Percentiles rank a stretch among this genome's conserved stretches.
phyloP scores from a whole-genome alignment of 2,888 invertebrate species.

The Peribatodes rhomboidaria region DNA sequence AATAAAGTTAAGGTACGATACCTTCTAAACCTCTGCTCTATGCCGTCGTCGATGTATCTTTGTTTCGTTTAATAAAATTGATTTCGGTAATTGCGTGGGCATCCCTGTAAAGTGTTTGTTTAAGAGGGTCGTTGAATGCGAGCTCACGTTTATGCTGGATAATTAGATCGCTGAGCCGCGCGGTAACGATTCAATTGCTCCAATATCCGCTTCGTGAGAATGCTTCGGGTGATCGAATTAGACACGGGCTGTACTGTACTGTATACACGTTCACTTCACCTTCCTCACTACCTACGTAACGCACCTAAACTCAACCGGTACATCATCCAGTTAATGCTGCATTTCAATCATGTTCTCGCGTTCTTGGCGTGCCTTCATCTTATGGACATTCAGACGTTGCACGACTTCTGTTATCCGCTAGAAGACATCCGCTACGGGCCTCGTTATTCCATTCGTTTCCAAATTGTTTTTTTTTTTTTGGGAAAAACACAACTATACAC shows the following conservation, averaged over 20 bases:
- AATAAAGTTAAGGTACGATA: conserved; percentile 90
- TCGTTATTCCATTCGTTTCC: neutral
- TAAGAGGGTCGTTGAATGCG: conserved; percentile 11
- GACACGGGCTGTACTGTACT: conserved; percentile 15
- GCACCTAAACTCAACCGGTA: neutral
- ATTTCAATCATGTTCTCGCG: conserved; percentile 2
- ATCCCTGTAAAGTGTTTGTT: conserved; percentile 15
- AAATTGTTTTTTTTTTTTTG: neutral
- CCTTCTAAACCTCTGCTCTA: neutral
- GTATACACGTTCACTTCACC: conserved; percentile 15
- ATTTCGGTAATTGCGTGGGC: neutral
- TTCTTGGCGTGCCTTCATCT: neutral
- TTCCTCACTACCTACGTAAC: conserved; percentile 12
- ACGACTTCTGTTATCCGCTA: neutral
- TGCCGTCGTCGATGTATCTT: neutral
- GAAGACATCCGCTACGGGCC: neutral
- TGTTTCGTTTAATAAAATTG: conserved; percentile 7
- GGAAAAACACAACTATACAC: too few species aligned
- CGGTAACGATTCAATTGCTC: conserved; percentile 25
- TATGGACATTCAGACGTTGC: neutral
- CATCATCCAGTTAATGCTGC: conserved; percentile 12
- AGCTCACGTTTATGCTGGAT: conserved; percentile 9
- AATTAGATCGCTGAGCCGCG: conserved; percentile 14
- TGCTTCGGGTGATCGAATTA: conserved; percentile 30
- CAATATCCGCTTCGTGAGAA: conserved; percentile 28